phyloP scores from a whole-genome alignment of 2,888 invertebrate species.

The Rhorus exstirpatorius region DNA sequence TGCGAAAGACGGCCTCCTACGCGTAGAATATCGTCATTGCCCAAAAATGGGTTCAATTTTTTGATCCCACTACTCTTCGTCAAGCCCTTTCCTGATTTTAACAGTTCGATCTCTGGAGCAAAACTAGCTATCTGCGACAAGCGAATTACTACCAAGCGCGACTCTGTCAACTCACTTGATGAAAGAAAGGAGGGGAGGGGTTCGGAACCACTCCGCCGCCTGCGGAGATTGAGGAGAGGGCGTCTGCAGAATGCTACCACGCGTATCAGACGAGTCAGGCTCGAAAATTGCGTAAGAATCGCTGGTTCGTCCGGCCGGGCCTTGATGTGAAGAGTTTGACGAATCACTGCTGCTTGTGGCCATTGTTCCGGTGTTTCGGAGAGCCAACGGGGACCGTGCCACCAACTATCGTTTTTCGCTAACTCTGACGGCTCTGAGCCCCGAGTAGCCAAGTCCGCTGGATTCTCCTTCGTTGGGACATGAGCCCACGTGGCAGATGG shows the following conservation, averaged over 20 bases:
- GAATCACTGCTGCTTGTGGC: neutral
- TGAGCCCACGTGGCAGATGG: neutral
- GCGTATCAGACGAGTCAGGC: too few relatives aligned
- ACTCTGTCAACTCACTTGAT: neutral
- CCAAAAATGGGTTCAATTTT: slow-evolving; percentile 27
- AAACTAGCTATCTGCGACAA: neutral
- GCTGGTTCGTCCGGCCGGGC: neutral
- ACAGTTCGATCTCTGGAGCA: slow-evolving; percentile 5
- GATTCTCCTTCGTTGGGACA: neutral
- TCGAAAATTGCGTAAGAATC: neutral
- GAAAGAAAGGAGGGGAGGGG: neutral
- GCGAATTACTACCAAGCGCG: slow-evolving; percentile 4
- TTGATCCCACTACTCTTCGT: slow-evolving; percentile 6
- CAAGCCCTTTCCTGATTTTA: slow-evolving; percentile 18
- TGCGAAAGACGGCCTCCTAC: slow-evolving; percentile 44
- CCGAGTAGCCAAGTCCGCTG: slow-evolving; percentile 15
- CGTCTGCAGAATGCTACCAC: too few relatives aligned
- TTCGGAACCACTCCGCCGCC: too few relatives aligned
- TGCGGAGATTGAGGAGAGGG: neutral
- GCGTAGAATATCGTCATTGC: slow-evolving; percentile 18
- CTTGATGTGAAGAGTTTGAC: neutral
- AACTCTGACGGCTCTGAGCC: neutral
- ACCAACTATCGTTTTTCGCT: slow-evolving; percentile 1
- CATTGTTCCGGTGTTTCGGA: neutral
- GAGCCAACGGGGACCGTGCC: slow-evolving; percentile 6